Evolutionary conservation across 1,140 invertebrate genomes (phyloP).

Genomic region (Pseudomyrmex cubaensis): DNA sequence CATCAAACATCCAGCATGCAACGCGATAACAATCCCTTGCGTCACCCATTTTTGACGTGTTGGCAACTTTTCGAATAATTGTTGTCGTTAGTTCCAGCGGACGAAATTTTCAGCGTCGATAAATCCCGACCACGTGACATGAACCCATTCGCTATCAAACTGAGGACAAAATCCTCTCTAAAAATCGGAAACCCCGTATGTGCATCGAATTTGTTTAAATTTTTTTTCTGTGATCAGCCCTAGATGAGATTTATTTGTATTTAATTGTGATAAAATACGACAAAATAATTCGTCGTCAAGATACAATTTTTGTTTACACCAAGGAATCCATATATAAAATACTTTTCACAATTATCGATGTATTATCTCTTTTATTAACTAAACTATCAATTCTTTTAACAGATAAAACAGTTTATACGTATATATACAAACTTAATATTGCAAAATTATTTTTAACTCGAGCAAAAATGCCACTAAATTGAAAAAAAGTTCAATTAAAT

Average conservation of each 20-base stretch:
- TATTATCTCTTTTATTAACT: neutral
- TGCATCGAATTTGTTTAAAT: conserved; percentile 13
- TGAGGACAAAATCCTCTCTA: conserved; percentile 28
- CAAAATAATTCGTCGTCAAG: too few relatives aligned
- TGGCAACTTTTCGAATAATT: conserved; percentile 69
- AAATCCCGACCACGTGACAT: conserved; percentile 55
- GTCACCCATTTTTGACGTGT: conserved; percentile 63
- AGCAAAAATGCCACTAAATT: neutral
- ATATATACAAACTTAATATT: conserved; percentile 2
- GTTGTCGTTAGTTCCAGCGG: neutral
- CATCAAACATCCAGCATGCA: conserved; percentile 62
- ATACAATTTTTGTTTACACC: too few relatives aligned
- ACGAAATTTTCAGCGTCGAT: conserved; percentile 59
- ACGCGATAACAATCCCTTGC: conserved; percentile 63
- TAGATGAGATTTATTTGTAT: neutral
- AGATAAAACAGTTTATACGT: neutral
- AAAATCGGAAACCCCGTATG: conserved; percentile 2
- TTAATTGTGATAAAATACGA: neutral
- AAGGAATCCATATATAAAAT: too few relatives aligned
- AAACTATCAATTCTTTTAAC: conserved; percentile 2
- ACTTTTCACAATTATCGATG: neutral
- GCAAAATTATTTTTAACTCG: conserved; percentile 3
- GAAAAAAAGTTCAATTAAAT: neutral
- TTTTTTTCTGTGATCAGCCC: conserved; percentile 11
- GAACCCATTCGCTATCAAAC: conserved; percentile 39